Conservation (phyloP, 2,797 vertebrate genomes). For the Danio choprae region DNA sequence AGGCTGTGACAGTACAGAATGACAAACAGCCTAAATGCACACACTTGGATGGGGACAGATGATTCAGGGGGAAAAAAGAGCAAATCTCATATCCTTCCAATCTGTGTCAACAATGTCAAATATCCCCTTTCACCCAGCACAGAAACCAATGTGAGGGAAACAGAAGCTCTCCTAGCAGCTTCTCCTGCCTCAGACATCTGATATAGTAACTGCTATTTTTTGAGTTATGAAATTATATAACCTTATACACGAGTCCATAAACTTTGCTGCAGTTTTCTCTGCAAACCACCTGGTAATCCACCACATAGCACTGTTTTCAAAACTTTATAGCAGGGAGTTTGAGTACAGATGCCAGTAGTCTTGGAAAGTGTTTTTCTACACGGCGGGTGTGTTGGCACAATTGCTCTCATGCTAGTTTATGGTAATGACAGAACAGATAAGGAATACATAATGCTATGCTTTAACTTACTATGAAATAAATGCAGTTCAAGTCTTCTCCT, state of each 20-base stretch:
- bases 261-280: slow-evolving; percentile 2
- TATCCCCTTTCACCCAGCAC: slow-evolving; percentile 22
- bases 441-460: slow-evolving; percentile 8
- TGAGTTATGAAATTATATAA: slow-evolving; percentile 38
- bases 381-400: slow-evolving; percentile 12
- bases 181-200: slow-evolving; percentile 23
- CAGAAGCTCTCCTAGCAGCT: slow-evolving; percentile 28
- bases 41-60: slow-evolving; percentile 32
- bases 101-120: slow-evolving; percentile 46
- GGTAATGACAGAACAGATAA: slow-evolving; percentile 29
- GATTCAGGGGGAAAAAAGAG: slow-evolving; percentile 21
- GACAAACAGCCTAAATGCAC: slow-evolving; percentile 44
- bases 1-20: slow-evolving; percentile 27
- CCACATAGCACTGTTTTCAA: slow-evolving; percentile 7
- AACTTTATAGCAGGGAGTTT: slow-evolving; percentile 1
- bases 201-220: slow-evolving; percentile 33
- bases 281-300: slow-evolving; percentile 23
- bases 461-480: slow-evolving; percentile 42
- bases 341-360: slow-evolving; percentile 6
- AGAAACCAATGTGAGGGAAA: slow-evolving; percentile 21
- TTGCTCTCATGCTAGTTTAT: slow-evolving; percentile 25
- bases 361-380: slow-evolving; percentile 1
- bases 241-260: slow-evolving; percentile 18
- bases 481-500: slow-evolving; percentile 23
- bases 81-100: slow-evolving; percentile 38